Conservation (phyloP, 1,140 invertebrate species). For the Geopemphigus sp. region DNA sequence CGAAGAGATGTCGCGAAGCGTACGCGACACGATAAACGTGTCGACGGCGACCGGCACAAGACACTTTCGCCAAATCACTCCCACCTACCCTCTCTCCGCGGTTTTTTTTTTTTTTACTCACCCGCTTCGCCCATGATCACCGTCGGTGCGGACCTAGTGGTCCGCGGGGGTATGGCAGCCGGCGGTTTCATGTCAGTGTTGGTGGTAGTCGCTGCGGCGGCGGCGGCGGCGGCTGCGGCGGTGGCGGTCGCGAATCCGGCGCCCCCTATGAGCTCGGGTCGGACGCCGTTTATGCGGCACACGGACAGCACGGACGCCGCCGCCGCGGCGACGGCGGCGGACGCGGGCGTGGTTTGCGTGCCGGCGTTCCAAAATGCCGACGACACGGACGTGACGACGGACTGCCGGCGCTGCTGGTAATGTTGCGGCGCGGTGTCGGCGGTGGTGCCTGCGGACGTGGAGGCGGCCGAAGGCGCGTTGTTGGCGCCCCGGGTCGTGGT, state of each 20-base stretch:
- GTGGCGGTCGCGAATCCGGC: conserved; percentile 57
- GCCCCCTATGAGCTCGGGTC: conserved; percentile 73
- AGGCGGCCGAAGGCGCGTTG: conserved; percentile 6
- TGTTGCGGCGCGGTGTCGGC: conserved; percentile 13
- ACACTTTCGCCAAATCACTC: too few species aligned
- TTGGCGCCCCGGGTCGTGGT: neutral
- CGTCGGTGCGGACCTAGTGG: conserved; percentile 64
- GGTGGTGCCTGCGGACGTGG: neutral
- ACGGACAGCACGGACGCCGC: conserved; percentile 50
- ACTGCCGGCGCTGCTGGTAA: conserved; percentile 47
- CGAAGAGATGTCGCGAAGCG: too few species aligned
- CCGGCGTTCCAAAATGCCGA: conserved; percentile 33
- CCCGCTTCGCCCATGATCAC: conserved; percentile 83
- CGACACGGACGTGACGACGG: conserved; percentile 40
- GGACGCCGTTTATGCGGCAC: conserved; percentile 58
- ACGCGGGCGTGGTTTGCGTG: conserved; percentile 50
- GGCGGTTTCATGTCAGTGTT: conserved; percentile 62
- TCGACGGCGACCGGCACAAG: too few species aligned
- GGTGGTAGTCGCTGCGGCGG: conserved; percentile 69
- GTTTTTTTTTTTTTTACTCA: neutral
- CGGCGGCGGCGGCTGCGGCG: conserved; percentile 69
- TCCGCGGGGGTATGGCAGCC: conserved; percentile 61
- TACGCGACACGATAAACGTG: too few species aligned
- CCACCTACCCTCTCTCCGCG: too few species aligned
- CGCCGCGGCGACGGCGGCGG: conserved; percentile 49